Percentiles rank a stretch among this genome's conserved stretches.
These are phyloP conservation scores for Coelopa pilipes DNA, from an alignment of 2,888 invertebrate species.

Conservation along the genomic window DNA sequence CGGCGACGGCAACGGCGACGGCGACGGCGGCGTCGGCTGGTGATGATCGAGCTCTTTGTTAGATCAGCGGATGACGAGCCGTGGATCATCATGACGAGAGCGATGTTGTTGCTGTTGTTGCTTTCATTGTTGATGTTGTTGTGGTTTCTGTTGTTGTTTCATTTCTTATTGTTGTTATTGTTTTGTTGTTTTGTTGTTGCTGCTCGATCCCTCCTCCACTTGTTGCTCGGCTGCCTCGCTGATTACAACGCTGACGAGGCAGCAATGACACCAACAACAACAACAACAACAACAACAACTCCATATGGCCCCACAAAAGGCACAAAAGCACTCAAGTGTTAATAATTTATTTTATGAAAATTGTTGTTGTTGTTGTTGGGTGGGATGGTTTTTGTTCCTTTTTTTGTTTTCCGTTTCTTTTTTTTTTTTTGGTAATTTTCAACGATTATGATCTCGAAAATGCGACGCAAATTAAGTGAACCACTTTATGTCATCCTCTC, in stretches of 20 bases:
- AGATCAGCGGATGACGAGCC: slow-evolving; percentile 9
- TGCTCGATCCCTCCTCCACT: slow-evolving; percentile 8
- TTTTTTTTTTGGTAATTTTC: slow-evolving; percentile 14
- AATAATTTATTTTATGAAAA: slow-evolving; percentile 32
- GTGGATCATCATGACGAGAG: neutral
- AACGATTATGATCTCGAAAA: slow-evolving; percentile 21
- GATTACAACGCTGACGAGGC: slow-evolving; percentile 17
- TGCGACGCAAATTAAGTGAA: slow-evolving; percentile 11
- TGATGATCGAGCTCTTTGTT: slow-evolving; percentile 28
- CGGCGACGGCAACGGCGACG: slow-evolving; percentile 12
- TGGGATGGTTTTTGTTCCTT: neutral
- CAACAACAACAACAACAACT: neutral
- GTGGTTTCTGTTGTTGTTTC: no score
- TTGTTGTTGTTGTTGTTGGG: neutral
- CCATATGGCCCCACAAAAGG: slow-evolving; percentile 1
- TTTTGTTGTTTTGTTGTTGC: slow-evolving; percentile 1
- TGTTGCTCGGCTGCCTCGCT: neutral
- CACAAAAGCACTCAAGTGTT: slow-evolving; percentile 41
- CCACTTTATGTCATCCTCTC: neutral
- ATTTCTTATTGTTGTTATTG: no score
- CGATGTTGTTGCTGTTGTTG: no score
- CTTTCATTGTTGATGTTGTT: no score
- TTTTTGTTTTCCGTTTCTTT: neutral
- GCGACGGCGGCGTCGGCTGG: slow-evolving; percentile 10
- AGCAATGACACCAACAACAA: neutral